A percentile compares a stretch with the other conserved stretches of the same genome.
Conservation (phyloP, 2,888 invertebrate genomes). For the Pomacea canaliculata region DNA sequence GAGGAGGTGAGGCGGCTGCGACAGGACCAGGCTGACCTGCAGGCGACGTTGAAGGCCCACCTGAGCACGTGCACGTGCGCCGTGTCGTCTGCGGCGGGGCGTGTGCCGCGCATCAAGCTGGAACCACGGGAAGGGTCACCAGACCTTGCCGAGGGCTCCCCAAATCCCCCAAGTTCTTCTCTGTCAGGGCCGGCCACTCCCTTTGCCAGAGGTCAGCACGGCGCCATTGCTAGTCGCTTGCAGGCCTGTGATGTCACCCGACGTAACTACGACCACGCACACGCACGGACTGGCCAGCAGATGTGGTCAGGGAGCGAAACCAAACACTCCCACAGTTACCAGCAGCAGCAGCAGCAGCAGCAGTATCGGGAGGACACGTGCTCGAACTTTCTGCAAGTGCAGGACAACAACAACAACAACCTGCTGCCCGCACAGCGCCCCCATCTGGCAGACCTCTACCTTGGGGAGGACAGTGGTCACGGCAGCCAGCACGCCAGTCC, state of each 20-base stretch:
- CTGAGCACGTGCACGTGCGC: conserved; percentile 18
- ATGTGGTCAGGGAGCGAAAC: no score
- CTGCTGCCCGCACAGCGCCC: background rate
- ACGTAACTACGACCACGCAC: background rate
- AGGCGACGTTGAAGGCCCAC: conserved; percentile 13
- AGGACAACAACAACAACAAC: no score
- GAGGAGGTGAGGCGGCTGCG: conserved; percentile 16
- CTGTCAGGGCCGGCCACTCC: background rate
- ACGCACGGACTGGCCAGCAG: no score
- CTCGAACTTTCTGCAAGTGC: background rate
- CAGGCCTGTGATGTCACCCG: background rate
- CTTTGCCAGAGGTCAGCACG: background rate
- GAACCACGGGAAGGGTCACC: conserved; percentile 8
- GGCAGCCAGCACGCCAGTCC: background rate
- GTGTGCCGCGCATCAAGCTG: conserved; percentile 1
- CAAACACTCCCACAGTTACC: no score
- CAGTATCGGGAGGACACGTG: background rate
- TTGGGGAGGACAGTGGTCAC: background rate
- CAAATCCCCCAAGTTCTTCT: background rate
- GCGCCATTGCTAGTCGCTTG: no score
- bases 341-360: background rate
- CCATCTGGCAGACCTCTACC: background rate
- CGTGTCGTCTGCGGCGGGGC: background rate
- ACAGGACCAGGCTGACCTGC: conserved; percentile 1
- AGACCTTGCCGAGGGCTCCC: background rate